phyloP scores from a whole-genome alignment of 2,113 vertebrate genomes.

The Sus scrofa region DNA sequence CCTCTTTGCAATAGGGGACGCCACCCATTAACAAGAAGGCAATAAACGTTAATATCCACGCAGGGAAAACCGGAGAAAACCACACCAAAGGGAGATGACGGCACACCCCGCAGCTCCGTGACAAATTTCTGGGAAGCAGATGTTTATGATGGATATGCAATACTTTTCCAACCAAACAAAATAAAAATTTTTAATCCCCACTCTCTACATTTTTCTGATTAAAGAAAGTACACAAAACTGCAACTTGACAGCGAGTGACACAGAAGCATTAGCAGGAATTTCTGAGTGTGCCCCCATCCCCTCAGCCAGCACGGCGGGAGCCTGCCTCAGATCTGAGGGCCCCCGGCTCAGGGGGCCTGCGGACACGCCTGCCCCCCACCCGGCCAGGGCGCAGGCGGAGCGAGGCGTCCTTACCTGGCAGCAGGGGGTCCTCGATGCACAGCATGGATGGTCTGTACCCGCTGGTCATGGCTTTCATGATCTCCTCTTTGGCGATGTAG shows the following conservation, averaged over 20 bases:
- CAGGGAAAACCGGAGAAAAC: not conserved
- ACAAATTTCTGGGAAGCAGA: not conserved
- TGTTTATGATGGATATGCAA: rapidly evolving
- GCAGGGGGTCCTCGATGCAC: slow-evolving; percentile 98
- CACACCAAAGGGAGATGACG: rapidly evolving
- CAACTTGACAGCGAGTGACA: not conserved
- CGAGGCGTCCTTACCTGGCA: slow-evolving; percentile 91
- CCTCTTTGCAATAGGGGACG: too few relatives aligned
- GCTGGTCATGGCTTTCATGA: slow-evolving; percentile 97
- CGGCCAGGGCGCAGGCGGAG: rapidly evolving
- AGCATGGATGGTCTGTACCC: slow-evolving; percentile 98
- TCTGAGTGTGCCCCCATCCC: too few relatives aligned
- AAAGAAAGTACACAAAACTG: not conserved
- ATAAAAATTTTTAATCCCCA: rapidly evolving
- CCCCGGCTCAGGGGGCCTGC: not conserved
- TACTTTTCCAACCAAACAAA: not conserved
- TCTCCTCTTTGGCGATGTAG: slow-evolving; percentile 99
- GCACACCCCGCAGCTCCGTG: not conserved
- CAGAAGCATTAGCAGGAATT: not conserved
- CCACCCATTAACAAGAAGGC: rapidly evolving
- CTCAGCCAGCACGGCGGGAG: rapidly evolving
- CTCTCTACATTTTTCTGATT: not conserved
- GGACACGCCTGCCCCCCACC: rapidly evolving
- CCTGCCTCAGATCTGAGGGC: not conserved
- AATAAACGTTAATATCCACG: rapidly evolving